Conservation (phyloP, 2,113 vertebrate species). For the Eurystomus gularis region DNA sequence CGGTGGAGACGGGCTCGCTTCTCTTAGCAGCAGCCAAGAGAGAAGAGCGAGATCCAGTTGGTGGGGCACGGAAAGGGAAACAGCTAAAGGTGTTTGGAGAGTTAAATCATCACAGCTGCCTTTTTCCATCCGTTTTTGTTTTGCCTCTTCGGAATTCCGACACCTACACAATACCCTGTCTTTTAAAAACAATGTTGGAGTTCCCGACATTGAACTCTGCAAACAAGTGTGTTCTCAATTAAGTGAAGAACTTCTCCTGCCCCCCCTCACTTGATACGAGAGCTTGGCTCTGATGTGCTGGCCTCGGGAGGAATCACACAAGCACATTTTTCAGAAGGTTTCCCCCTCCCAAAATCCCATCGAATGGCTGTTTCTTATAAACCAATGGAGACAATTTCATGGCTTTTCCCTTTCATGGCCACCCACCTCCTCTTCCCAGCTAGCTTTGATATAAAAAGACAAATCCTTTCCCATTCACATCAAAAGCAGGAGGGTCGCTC, state of each 20-base stretch:
- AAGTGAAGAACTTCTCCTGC: conserved; percentile 54
- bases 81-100: not conserved
- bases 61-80: conserved; percentile 17
- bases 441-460: conserved; percentile 64
- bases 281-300: conserved; percentile 25
- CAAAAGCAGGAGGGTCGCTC: conserved; percentile 56
- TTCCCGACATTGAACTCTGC: conserved; percentile 59
- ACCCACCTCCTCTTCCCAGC: conserved; percentile 63
- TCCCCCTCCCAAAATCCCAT: conserved; percentile 56
- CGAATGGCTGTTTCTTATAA: conserved; percentile 62
- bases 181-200: conserved; percentile 58
- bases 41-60: not conserved
- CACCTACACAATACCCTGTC: conserved; percentile 56
- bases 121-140: conserved; percentile 57
- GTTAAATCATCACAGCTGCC: conserved; percentile 58
- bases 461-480: conserved; percentile 67
- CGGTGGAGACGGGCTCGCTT: not conserved
- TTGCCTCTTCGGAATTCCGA: conserved; percentile 60
- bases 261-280: not conserved
- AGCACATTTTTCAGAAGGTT: conserved; percentile 63
- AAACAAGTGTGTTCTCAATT: conserved; percentile 71
- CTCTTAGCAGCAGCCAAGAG: not conserved
- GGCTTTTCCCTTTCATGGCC: conserved; percentile 60
- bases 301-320: conserved; percentile 56
- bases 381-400: conserved; percentile 54